Conservation (phyloP, 1,140 invertebrate species). For the Ceratina australensis region DNA sequence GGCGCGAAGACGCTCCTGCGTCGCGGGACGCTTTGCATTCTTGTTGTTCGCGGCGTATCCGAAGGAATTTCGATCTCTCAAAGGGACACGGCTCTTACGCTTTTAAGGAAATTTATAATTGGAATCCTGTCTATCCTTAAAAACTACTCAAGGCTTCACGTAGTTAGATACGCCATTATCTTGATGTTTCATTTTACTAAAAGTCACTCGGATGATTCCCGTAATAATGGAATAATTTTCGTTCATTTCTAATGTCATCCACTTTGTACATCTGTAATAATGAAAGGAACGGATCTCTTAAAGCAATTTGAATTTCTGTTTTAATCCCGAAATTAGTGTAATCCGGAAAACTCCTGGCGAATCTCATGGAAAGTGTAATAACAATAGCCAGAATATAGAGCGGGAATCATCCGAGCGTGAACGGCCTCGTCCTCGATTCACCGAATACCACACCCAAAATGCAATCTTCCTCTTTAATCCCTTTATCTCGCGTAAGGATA, state of each 20-base stretch:
- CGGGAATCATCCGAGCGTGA: background rate
- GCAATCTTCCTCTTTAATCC: background rate
- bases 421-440: background rate
- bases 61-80: background rate
- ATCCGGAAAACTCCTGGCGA: background rate
- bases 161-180: background rate
- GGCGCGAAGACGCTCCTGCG: background rate
- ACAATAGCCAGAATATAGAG: background rate
- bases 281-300: background rate
- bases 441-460: background rate
- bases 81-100: background rate
- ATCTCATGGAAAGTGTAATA: background rate
- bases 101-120: background rate
- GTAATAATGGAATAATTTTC: background rate
- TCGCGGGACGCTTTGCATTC: conserved; percentile 15
- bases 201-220: background rate
- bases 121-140: background rate
- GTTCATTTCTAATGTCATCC: too few relatives aligned
- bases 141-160: background rate
- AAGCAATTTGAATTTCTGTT: background rate
- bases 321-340: background rate
- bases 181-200: background rate
- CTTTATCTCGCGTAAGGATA: background rate
- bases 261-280: background rate
- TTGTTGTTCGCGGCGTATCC: background rate